A percentile compares a stretch with the other conserved stretches of the same genome.
phyloP scores from a whole-genome alignment of 2,888 invertebrate species.

The Odontocerum albicorne region DNA sequence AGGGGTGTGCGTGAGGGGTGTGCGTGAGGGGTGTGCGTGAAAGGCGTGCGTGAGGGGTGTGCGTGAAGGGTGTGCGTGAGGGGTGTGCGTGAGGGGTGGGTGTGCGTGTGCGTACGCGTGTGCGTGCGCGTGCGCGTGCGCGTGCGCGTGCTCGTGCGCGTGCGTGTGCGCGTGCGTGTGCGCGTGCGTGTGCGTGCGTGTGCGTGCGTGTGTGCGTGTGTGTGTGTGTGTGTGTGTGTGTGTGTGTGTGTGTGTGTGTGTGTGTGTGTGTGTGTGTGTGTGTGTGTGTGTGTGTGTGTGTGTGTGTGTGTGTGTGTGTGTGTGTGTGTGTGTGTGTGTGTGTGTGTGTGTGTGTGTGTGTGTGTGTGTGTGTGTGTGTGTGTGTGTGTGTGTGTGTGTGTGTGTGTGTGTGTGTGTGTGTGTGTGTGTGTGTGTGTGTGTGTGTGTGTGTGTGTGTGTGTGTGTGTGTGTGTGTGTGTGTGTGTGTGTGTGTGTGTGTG shows the following conservation, averaged over 20 bases:
- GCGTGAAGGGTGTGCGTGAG: no score
- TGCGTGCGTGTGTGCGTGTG: not conserved
- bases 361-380: not conserved
- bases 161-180: not conserved
- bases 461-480: not conserved
- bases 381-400: not conserved
- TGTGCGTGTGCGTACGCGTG: not conserved
- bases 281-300: not conserved
- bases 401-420: not conserved
- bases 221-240: not conserved
- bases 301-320: not conserved
- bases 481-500: not conserved
- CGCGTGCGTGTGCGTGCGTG: not conserved
- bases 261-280: not conserved
- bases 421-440: not conserved
- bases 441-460: not conserved
- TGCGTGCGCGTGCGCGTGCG: not conserved
- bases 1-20: no score
- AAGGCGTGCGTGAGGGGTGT: no score
- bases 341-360: not conserved
- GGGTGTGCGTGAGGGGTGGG: no score
- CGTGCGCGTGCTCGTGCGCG: not conserved
- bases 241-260: not conserved
- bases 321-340: not conserved
- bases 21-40: no score